A percentile compares a stretch with the other conserved stretches of the same genome.
Evolutionary conservation across 2,797 vertebrate genomes (phyloP).

Genomic region (Argya squamiceps): DNA sequence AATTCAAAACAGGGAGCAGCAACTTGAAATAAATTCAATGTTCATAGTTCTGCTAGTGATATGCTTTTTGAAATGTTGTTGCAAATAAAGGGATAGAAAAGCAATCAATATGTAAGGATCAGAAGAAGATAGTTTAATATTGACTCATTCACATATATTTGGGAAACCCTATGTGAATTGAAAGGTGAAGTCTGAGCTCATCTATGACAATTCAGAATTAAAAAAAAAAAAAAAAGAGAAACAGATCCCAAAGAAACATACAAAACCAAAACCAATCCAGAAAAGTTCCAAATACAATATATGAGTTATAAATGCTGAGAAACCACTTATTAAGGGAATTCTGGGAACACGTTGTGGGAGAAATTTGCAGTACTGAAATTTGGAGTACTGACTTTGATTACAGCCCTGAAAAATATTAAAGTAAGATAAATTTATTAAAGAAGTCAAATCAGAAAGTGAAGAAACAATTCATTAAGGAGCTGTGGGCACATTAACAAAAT

Average conservation of each 20-base stretch:
- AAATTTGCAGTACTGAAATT: background rate
- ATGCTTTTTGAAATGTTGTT: constrained; percentile 16
- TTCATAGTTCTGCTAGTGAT: constrained; percentile 7
- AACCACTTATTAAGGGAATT: background rate
- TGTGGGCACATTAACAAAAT: constrained; percentile 24
- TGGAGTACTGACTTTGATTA: background rate
- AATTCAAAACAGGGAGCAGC: background rate
- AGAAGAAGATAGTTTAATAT: background rate
- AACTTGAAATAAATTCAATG: background rate
- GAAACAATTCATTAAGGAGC: constrained; percentile 52
- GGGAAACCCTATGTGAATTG: background rate
- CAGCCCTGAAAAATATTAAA: background rate
- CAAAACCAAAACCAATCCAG: background rate
- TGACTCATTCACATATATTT: background rate
- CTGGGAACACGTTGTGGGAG: background rate
- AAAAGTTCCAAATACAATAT: background rate
- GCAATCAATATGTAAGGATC: constrained; percentile 28
- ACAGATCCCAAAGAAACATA: background rate
- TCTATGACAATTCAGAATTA: background rate
- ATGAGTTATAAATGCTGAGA: background rate
- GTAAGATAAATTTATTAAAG: constrained; percentile 20
- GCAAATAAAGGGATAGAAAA: constrained; percentile 45
- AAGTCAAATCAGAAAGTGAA: constrained; percentile 37
- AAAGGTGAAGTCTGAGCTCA: background rate
- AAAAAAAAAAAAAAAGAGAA: background rate